Conservation (phyloP, 2,113 vertebrate genomes). For the Stomatorhinus ivindoensis region DNA sequence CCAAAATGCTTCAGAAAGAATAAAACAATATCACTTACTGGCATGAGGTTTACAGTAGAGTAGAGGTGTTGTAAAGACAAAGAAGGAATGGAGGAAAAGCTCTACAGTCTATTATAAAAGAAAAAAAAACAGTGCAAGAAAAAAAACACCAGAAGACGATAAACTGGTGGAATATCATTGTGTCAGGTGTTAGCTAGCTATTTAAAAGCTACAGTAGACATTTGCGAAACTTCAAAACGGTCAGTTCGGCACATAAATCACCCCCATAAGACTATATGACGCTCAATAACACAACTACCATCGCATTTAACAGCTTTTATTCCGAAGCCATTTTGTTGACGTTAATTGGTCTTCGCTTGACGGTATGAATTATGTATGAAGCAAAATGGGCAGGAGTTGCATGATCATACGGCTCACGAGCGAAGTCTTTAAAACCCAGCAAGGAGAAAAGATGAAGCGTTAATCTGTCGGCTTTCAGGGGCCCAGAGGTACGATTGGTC, state of each 20-base stretch:
- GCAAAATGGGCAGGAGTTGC: not conserved
- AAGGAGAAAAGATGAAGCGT: not conserved
- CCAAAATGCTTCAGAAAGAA: not conserved
- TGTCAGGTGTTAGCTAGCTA: not conserved
- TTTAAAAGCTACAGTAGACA: slow-evolving; percentile 1
- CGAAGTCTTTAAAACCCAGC: not conserved
- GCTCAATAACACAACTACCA: not conserved
- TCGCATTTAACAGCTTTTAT: slow-evolving; percentile 5
- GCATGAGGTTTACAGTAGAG: not conserved
- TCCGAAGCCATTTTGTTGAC: not conserved
- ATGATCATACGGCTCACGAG: not conserved
- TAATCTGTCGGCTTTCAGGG: not conserved
- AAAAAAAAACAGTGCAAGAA: not conserved
- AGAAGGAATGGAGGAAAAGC: not conserved
- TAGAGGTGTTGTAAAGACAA: not conserved
- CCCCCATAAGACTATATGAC: not conserved
- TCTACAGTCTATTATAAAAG: not conserved
- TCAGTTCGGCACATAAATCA: not conserved
- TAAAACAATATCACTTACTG: not conserved
- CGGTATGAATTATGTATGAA: slow-evolving; percentile 4
- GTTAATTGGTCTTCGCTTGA: not conserved
- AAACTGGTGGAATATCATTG: not conserved
- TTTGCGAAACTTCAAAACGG: not conserved
- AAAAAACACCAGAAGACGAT: not conserved
- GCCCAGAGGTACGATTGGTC: not conserved